Evolutionary conservation across 2,888 invertebrate species (phyloP), one percentile per base, ranked within the genome.

Genomic region (Leptinotarsa rubiginosa): DNA sequence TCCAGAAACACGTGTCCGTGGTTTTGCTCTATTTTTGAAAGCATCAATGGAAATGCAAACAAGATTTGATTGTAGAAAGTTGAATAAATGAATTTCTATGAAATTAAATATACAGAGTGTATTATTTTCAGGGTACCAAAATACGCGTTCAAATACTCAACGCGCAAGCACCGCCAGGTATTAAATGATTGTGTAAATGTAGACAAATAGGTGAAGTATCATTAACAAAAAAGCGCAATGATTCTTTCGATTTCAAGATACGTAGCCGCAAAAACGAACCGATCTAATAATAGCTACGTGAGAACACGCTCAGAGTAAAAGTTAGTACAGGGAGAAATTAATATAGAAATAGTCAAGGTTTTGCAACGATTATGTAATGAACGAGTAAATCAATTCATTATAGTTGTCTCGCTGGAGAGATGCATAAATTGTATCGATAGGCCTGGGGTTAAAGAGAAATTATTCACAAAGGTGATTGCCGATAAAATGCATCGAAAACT

Each of bases 241-340:
- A 56, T 56, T 56, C 56, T 56, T 56, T 56, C 22, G 15, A 56
- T 22, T 20, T 56, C 22, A 20, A 74, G 74, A 74, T 74, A 47
- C 18, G 67, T 70, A 74, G 70, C 74, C 50, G 56, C 47, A 64
- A 64, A 74, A 70, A 62, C 62, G 10, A 31, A 62, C 31, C 31
- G 62, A 31, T 31, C 62, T 52, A 67, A 67, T 67, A 74, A 74
- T 74, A 70, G 70, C 59, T 70, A 74, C 74, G 74, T 70, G 74
- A 70, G 74, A 74, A 74, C 70, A 67, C 47, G 64, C 47, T 70
- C 52, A 25, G 12, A 74, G 67, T 74, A 70, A 70, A 70, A 70
- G 74, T 62, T 62, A 15, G 25, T 62, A 25, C 62, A 62, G 62
- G 62, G 31, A 25, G 62, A 62, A 62, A 62, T 62, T 62, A 31